Base-by-base conservation (phyloP, 1,140 invertebrate genomes). In the Muscidifurax raptorellus region DNA sequence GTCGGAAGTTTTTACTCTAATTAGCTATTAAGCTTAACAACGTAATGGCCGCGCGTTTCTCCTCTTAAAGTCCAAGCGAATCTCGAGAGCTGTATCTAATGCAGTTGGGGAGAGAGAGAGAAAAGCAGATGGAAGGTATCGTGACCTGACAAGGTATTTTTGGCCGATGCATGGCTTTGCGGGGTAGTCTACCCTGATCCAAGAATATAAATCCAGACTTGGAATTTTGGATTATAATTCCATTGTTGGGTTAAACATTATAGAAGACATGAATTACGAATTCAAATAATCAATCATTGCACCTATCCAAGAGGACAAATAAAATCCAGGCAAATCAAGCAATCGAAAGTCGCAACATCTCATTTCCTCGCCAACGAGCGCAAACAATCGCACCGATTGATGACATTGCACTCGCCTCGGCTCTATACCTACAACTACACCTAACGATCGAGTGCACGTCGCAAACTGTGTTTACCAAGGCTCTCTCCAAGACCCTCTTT, bases 1-100 rank as follows among this genome's bases (percentile, higher is more conserved):
- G 77, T 71, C 66, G 77, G 82, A 86, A 85, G 66, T 86, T 88
- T 87, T 87, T 87, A 86, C 82, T 84, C 83, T 89, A 87, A 89
- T 87, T 87, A 87, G 87, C 86, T 88, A 87, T 87, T 87, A 85
- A 86, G 85, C 76, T 86, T 69, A 78, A 83, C 74, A 83, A 79
- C 66, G 76, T 74, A 84, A 79, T 74, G 44, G 44, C 32, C 28
- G 25, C 72, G 52, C 28, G 72, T 82, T 80, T 28, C 36, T 71
- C 27, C 36, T 67, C 52, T 59, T 69, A 1, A 47, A 44, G 52
- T 28, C 32, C 44, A 6, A 30, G 59, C 0, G 36, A 75, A 76
- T 76, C 64, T 67, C n/a, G 7, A 59, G 52, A 59, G 36, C 32
- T 47, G 6, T 40, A 36, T 32, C 81, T 47, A 69, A 77, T 77